These are phyloP conservation scores for Watsonalla binaria DNA, from an alignment of 2,888 invertebrate genomes.

Conservation along the genomic window DNA sequence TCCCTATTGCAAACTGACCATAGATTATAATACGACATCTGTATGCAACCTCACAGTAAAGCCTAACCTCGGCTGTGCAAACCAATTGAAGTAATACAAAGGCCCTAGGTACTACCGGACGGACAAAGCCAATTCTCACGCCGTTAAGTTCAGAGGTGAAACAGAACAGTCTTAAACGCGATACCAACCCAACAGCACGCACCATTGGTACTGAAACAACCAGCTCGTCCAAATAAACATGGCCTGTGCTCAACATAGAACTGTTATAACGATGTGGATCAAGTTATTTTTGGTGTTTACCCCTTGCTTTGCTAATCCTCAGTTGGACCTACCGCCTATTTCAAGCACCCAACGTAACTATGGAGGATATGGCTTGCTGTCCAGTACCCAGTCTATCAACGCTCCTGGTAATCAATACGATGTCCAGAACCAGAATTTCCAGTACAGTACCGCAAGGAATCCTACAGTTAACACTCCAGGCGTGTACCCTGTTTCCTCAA, in stretches of 20 bases:
- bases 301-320: constrained; percentile 46
- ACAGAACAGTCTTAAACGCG: constrained; percentile 59
- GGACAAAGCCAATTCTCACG: constrained; percentile 67
- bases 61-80: constrained; percentile 1
- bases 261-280: constrained; percentile 40
- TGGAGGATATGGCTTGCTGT: constrained; percentile 48
- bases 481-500: constrained; percentile 56
- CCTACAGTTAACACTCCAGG: constrained; percentile 41
- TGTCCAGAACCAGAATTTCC: constrained; percentile 47
- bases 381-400: constrained; percentile 60
- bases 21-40: background rate
- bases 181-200: constrained; percentile 62
- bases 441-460: constrained; percentile 50
- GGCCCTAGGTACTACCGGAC: background rate
- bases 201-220: constrained; percentile 44
- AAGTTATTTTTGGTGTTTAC: constrained; percentile 30
- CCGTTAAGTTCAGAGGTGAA: constrained; percentile 50
- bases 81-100: constrained; percentile 5
- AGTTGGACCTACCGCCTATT: constrained; percentile 79
- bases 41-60: background rate
- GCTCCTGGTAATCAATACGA: constrained; percentile 65
- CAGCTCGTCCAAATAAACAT: constrained; percentile 42
- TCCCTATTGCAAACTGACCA: background rate
- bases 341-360: constrained; percentile 54
- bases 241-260: constrained; percentile 47